phyloP scores from a whole-genome alignment of 1,140 invertebrate genomes.

The Drosophila bipectinata region DNA sequence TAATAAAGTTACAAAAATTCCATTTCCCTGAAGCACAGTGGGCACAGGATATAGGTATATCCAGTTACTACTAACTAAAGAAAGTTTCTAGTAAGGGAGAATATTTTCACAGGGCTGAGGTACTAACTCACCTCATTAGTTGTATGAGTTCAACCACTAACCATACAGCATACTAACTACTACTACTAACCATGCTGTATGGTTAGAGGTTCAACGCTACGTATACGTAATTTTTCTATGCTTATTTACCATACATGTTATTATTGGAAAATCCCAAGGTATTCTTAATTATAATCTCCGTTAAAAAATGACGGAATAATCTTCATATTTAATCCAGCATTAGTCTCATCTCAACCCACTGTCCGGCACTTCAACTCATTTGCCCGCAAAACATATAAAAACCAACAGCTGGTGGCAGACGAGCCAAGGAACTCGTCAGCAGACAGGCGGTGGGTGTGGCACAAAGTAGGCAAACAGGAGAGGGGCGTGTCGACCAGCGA shows the following conservation, averaged over 20 bases:
- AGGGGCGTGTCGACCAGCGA: slow-evolving; percentile 31
- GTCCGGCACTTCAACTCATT: slow-evolving; percentile 59
- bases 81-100: neutral
- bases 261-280: neutral
- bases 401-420: slow-evolving; percentile 58
- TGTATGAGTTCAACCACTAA: neutral
- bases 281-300: neutral
- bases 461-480: slow-evolving; percentile 2
- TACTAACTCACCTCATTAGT: too few relatives aligned
- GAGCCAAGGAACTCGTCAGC: slow-evolving; percentile 27
- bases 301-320: neutral
- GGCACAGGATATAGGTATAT: neutral
- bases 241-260: neutral
- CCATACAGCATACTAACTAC: too few relatives aligned
- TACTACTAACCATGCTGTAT: too few relatives aligned
- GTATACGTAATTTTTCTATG: neutral
- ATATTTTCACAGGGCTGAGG: neutral
- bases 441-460: slow-evolving; percentile 25
- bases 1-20: slow-evolving; percentile 66
- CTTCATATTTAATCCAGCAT: neutral
- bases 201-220: too few relatives aligned
- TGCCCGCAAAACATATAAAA: slow-evolving; percentile 46
- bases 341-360: slow-evolving; percentile 28
- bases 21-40: slow-evolving; percentile 39
- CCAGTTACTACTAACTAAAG: neutral